Evolutionary conservation across 1,140 invertebrate genomes (phyloP).

Genomic region (Matsumurasca onukii): DNA sequence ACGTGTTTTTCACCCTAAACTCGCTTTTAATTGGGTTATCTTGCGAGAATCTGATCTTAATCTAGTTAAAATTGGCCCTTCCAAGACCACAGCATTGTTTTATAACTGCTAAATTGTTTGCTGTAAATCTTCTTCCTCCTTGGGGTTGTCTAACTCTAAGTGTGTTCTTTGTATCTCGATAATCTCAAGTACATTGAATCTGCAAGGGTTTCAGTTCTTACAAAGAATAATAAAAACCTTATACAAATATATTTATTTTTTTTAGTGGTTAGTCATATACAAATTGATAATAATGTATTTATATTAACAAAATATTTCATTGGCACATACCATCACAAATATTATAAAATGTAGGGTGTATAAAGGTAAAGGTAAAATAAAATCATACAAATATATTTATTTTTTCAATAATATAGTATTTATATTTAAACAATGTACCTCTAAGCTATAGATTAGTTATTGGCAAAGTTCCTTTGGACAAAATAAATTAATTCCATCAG

Average conservation of each 20-base stretch:
- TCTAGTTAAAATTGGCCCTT: neutral
- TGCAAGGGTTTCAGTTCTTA: neutral
- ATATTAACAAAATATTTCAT: too few species aligned
- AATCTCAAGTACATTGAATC: neutral
- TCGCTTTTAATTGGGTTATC: neutral
- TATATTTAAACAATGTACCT: too few species aligned
- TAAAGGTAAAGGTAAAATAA: too few species aligned
- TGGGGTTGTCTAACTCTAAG: neutral
- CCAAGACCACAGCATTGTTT: neutral
- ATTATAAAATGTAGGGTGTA: too few species aligned
- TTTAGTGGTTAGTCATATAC: neutral
- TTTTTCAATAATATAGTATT: too few species aligned
- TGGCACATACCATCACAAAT: too few species aligned
- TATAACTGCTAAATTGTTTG: neutral
- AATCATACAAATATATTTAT: too few species aligned
- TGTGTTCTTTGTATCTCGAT: neutral
- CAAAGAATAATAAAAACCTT: neutral
- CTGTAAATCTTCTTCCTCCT: neutral
- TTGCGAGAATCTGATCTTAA: slow-evolving; percentile 1
- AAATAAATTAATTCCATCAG: too few species aligned
- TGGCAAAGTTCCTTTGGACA: too few species aligned
- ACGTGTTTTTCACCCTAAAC: slow-evolving; percentile 20
- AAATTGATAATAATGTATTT: too few species aligned
- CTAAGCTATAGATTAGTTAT: too few species aligned
- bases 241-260: neutral